Percentiles rank a stretch among this genome's conserved stretches.
phyloP scores from a whole-genome alignment of 2,113 vertebrate species.

The Corythornis cristatus region DNA sequence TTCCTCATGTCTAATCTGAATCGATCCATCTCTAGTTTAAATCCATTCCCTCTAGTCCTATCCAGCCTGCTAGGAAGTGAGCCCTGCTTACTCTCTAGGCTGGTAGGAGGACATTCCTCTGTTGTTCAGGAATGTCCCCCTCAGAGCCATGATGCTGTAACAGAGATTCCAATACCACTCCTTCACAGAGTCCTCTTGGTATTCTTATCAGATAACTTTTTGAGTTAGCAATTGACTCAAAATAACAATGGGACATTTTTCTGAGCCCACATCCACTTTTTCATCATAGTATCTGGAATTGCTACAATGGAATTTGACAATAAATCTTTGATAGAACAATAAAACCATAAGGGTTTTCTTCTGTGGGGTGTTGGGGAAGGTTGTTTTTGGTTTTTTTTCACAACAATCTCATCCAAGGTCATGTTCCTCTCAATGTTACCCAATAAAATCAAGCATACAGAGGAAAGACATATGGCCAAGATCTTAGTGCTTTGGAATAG shows the following conservation, averaged over 20 bases:
- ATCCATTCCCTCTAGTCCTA: background rate
- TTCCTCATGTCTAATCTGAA: too few species aligned
- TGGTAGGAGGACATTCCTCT: background rate
- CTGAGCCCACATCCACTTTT: background rate
- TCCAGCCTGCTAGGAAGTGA: background rate
- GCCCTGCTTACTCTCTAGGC: background rate
- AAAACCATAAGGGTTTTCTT: slow-evolving; percentile 4
- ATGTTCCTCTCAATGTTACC: background rate
- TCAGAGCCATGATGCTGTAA: background rate
- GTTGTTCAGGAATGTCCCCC: background rate
- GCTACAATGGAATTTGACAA: slow-evolving; percentile 46
- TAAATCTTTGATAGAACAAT: slow-evolving; percentile 35
- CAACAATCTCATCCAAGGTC: slow-evolving; percentile 9
- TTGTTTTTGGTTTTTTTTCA: background rate
- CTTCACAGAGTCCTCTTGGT: background rate
- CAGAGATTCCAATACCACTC: background rate
- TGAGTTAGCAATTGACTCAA: background rate
- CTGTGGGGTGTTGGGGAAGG: background rate
- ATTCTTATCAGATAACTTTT: slow-evolving; percentile 6
- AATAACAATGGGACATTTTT: slow-evolving; percentile 11
- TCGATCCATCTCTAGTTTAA: too few species aligned
- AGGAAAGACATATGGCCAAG: slow-evolving; percentile 6
- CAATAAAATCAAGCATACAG: slow-evolving; percentile 34
- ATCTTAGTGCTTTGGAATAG: background rate
- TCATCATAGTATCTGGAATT: slow-evolving; percentile 28